Percentiles rank a stretch among this genome's conserved stretches.
phyloP scores from a whole-genome alignment of 2,797 vertebrate genomes.

The Typhlichthys eigenmanni region DNA sequence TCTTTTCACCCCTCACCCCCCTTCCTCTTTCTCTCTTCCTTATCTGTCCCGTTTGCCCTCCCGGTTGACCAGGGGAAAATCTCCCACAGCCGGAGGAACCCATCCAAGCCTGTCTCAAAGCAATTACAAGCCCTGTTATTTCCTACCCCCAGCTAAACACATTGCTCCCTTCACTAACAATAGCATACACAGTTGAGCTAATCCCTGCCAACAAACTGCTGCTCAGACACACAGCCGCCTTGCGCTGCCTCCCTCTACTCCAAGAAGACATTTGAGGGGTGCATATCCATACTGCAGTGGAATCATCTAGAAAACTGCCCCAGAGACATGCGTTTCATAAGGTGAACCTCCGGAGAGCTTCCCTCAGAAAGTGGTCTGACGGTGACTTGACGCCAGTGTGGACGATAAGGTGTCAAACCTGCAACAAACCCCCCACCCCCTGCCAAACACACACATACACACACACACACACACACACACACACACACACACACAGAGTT shows the following conservation, averaged over 20 bases:
- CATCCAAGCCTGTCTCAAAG: conserved; percentile 70
- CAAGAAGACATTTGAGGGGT: conserved; percentile 62
- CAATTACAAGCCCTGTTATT: conserved; percentile 73
- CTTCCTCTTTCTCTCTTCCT: conserved; percentile 16
- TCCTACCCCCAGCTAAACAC: conserved; percentile 68
- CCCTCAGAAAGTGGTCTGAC: conserved; percentile 51
- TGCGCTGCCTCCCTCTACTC: conserved; percentile 40
- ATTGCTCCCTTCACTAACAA: conserved; percentile 27
- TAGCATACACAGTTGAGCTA: background rate
- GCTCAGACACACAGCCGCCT: conserved; percentile 2
- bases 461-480: background rate
- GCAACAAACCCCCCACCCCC: background rate
- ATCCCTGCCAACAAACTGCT: background rate
- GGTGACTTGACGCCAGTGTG: conserved; percentile 38
- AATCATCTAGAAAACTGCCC: conserved; percentile 53
- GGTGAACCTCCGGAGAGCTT: conserved; percentile 51
- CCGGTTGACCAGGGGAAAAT: conserved; percentile 63
- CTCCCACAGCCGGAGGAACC: conserved; percentile 54
- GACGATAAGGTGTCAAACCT: conserved; percentile 20
- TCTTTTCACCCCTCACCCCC: conserved; percentile 25
- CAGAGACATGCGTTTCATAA: conserved; percentile 48
- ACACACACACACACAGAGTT: background rate
- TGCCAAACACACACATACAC: background rate
- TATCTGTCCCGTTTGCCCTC: conserved; percentile 61
- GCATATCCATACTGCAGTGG: conserved; percentile 44